Base-by-base conservation (phyloP, 1,140 invertebrate genomes). In the Lasioglossum baleicum region DNA sequence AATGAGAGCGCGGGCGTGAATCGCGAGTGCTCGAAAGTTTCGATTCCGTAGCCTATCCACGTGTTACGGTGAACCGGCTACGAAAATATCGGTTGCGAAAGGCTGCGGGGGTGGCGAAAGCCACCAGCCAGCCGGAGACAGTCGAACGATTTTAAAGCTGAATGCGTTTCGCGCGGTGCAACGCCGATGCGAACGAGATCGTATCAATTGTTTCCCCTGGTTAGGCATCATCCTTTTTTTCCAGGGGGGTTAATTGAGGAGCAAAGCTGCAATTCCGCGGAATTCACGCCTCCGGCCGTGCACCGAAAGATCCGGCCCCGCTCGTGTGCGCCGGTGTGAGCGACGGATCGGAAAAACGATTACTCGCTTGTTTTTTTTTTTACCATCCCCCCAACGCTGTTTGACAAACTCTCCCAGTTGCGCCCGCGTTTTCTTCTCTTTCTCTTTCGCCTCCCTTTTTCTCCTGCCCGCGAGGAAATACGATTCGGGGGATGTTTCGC, bases 191-290 rank as follows among this genome's bases (percentile, higher is more conserved):
- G 85, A 89, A 88, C 80, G 82, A 84, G 84, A 88, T 88, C 84
- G 80, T 82, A 86, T 78, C 86, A 87, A 89, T 89, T 88, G 88
- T 89, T 88, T 89, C 86, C 74, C 87, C 84, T 84, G 68, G 75
- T 64, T 84, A 80, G 75, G 84, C 75, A 69, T 86, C 81, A 78
- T 82, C 75, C 80, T 80, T 80, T 72, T 83, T 86, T 72, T 53
- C 69, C 77, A 71, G 35, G 80, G 74, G 76, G 84, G 87, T 87
- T 88, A 89, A 89, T 87, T 76, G 85, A 83, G 83, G 79, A 82
- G 79, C 71, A 77, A 81, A 83, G 79, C 76, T 84, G 82, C 86
- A 81, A 84, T 86, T 80, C 84, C 75, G 76, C 80, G 66, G 83
- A 87, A 87, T 84, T 86, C 79, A 73, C 82, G 82, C 79, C 72